A percentile compares a stretch with the other conserved stretches of the same genome.
Evolutionary conservation across 2,113 vertebrate genomes (phyloP).

Genomic region (Columba livia): DNA sequence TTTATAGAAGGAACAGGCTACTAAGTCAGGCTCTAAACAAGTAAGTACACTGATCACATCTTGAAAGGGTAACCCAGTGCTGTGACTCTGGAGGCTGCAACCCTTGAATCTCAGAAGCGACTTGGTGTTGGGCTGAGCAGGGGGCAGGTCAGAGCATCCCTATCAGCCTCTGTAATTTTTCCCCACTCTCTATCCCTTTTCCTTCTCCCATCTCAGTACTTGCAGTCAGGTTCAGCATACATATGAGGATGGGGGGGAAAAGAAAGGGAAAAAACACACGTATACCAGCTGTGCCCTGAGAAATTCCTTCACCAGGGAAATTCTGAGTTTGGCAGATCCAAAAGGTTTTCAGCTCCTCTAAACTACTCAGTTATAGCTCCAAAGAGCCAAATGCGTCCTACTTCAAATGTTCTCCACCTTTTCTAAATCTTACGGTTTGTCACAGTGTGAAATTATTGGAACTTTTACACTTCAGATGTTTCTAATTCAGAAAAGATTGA

Average conservation of each 20-base stretch:
- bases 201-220: not conserved
- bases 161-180: not conserved
- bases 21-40: not conserved
- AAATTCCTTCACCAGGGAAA: not conserved
- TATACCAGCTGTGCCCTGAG: not conserved
- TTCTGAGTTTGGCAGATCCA: not conserved
- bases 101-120: not conserved
- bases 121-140: not conserved
- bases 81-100: not conserved
- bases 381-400: not conserved
- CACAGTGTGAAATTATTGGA: not conserved
- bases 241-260: not conserved
- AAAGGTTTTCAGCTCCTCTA: not conserved
- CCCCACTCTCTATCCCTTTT: not conserved
- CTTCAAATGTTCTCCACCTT: not conserved
- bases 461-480: constrained; percentile 18
- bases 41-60: not conserved
- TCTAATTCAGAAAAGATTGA: not conserved
- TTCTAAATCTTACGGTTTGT: not conserved
- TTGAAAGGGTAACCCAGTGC: not conserved
- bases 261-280: not conserved
- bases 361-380: not conserved
- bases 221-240: not conserved
- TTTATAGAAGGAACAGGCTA: not conserved
- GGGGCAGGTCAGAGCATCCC: not conserved